These are phyloP conservation scores for Eutolmus rufibarbis DNA, from an alignment of 2,888 invertebrate species.

Conservation along the genomic window DNA sequence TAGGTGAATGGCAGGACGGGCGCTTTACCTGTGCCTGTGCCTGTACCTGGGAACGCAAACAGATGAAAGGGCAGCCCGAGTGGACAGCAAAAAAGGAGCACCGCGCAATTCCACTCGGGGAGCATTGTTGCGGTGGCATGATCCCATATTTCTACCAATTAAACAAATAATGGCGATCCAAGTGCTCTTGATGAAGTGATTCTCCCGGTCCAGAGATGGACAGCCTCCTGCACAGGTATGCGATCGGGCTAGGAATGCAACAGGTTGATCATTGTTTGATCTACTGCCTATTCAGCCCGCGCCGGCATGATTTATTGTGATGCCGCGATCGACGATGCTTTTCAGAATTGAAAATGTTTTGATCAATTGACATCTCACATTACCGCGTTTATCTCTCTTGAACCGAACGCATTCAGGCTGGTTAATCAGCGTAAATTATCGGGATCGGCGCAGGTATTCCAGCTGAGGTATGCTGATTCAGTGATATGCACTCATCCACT, in stretches of 20 bases:
- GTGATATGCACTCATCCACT: not conserved
- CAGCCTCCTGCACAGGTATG: conserved; percentile 18
- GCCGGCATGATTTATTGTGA: conserved; percentile 23
- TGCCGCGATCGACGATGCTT: not conserved
- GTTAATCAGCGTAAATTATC: not conserved
- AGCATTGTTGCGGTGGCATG: conserved; percentile 20
- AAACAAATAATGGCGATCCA: conserved; percentile 33
- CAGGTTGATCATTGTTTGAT: conserved; percentile 38
- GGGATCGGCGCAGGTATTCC: not conserved
- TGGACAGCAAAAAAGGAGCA: conserved; percentile 5
- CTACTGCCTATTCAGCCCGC: not conserved
- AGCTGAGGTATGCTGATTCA: not conserved
- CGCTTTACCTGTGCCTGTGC: not conserved
- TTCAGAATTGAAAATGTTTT: conserved; percentile 21
- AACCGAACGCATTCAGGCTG: not conserved
- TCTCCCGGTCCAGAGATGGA: conserved; percentile 1
- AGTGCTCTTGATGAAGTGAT: conserved; percentile 35
- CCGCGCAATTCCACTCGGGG: not conserved
- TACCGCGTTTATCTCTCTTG: not conserved
- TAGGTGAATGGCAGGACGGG: conserved; percentile 14
- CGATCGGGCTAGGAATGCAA: conserved; percentile 27
- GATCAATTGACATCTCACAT: conserved; percentile 34
- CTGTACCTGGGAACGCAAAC: conserved; percentile 13
- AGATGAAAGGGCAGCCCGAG: conserved; percentile 10
- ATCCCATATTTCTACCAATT: conserved; percentile 38